Evolutionary conservation across 2,888 invertebrate species (phyloP), one percentile per base, ranked within the genome.

Genomic region (Leucophenga maculata): DNA sequence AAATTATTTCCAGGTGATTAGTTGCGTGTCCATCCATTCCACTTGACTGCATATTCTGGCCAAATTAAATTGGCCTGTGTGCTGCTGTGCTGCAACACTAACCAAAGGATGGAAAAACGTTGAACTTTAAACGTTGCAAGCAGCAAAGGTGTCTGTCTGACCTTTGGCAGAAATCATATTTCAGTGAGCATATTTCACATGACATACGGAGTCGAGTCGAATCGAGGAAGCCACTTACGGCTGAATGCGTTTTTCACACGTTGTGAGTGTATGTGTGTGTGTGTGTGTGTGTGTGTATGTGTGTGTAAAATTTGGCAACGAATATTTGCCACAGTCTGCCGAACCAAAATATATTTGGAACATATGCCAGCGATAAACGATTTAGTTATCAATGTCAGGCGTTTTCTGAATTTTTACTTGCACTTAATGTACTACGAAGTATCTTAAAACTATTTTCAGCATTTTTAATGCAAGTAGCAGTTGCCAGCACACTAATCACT

Each of bases 1-100:
- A 57, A 39, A 81, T 81, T 81, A 81, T 69, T 81, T 81, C 81
- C 84, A 84, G 84, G 76, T 84, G 84, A 81, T 84, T 81, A 83
- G 78, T 67, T 72, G 72, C 72, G 70, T 81, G 77, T 74, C 84
- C 84, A 82, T 78, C 82, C 73, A 77, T 83, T 70, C 72, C 83
- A 76, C 82, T 77, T 72, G 73, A 75, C 65, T 79, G 81, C 70
- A 59, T 46, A 71, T 72, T 70, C 69, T 73, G 73, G 75, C 77
- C 74, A 74, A 76, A 73, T 75, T 66, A 72, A 66, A 66, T 69
- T 66, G 66, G 69, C 57, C 32, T 16, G 11, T 32, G 31, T 71
- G 72, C 75, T 74, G 68, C 70, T 32, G 31, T 71, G 72, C 75
- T 74, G 68, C 70, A 75, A 72, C 72, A 72, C 72, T 44, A 71